Evolutionary conservation across 2,888 invertebrate species (phyloP), one percentile per base, ranked within the genome.

Genomic region (Ochlodes sylvanus): DNA sequence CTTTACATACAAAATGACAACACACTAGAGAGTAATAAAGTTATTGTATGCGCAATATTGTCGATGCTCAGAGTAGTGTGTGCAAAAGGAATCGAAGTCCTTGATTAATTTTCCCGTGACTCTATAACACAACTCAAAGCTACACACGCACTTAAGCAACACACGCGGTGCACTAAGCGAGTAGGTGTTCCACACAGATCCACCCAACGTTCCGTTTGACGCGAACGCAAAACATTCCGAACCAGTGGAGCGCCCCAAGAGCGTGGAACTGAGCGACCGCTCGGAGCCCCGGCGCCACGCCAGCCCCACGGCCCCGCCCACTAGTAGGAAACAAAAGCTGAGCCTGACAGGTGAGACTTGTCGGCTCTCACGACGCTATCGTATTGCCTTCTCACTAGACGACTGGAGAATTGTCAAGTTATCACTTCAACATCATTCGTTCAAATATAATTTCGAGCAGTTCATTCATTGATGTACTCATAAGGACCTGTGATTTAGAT

Each of bases 251-350:
- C 21, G 21, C 6, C 76, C 74, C 74, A 75, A 72, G 74, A 77
- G 75, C 85, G 83, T 41, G 65, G 52, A 74, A 70, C 73, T 76
- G 81, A 79, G 79, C 83, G 83, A 80, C 76, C 76, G 57, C 83
- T 82, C 77, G 95, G 95, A 58, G 94, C 94, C 84, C 95, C 95
- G 78, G 92, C 96, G 80, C 83, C 90, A 96, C 77, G 94, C 94
- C 82, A 95, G 94, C 82, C 95, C 95, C 63, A 94, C 94, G 76
- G 94, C 94, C 70, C 94, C 95, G 76, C 94, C 94, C 77, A 93
- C 94, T 79, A 90, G 94, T 86, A 94, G 95, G 85, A 96, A 96
- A 87, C 95, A 95, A 83, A 94, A 95, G 85, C 95, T 96, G 87
- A 95, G 95, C 89, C 95, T 96, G 90, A 92, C 94, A 92, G 94